A percentile compares a stretch with the other conserved stretches of the same genome.
These are phyloP conservation scores for Cossypha dichroa DNA, from an alignment of 2,797 vertebrate species.

Conservation along the genomic window DNA sequence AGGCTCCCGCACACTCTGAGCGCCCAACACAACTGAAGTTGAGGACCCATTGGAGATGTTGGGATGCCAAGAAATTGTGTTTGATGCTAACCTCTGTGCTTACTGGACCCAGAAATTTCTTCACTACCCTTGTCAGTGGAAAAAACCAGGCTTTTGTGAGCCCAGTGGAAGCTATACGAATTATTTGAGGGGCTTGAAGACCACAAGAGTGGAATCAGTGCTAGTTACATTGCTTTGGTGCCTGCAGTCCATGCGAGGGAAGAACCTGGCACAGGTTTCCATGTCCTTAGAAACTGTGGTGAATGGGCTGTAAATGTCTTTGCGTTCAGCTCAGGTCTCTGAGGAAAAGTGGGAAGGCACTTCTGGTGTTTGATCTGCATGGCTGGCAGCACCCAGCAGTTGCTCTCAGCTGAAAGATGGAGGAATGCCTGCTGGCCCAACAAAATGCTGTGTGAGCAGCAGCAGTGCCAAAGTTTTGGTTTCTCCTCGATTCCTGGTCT, in stretches of 20 bases:
- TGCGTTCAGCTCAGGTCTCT: background rate
- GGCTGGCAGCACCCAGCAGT: background rate
- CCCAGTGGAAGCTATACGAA: background rate
- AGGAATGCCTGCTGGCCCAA: background rate
- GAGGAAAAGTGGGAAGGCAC: background rate
- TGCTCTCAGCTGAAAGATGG: background rate
- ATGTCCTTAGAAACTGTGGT: rapidly evolving
- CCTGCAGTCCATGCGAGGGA: background rate
- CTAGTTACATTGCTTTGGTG: background rate
- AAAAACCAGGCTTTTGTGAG: background rate
- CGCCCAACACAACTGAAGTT: rapidly evolving
- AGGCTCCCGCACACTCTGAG: background rate
- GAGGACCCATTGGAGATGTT: background rate
- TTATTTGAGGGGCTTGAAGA: background rate
- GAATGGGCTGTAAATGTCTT: background rate
- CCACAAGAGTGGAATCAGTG: background rate
- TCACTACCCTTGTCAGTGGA: background rate
- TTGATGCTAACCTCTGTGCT: background rate
- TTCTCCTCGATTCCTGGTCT: background rate
- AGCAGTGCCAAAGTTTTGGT: background rate
- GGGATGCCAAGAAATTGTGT: background rate
- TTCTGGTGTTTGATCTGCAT: background rate
- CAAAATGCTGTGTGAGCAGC: background rate
- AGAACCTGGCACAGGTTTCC: background rate
- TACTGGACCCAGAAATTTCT: background rate